Evolutionary conservation across 2,797 vertebrate genomes (phyloP).

Genomic region (Fistularia commersonii): DNA sequence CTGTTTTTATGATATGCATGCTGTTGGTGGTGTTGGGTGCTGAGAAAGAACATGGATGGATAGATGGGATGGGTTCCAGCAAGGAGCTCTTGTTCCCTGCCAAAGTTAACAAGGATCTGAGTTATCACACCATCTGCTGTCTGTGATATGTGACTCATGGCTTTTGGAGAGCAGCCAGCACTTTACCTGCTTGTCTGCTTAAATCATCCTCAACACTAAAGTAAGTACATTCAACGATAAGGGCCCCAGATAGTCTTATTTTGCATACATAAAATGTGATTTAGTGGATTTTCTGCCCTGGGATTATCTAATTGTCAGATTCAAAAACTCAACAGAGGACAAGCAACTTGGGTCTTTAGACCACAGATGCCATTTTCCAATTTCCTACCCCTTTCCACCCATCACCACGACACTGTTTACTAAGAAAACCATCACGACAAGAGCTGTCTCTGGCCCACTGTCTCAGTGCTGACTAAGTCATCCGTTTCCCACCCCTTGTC

Average conservation of each 20-base stretch:
- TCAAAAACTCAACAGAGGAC: too few relatives aligned
- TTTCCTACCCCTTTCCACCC: too few relatives aligned
- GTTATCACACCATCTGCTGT: slow-evolving; percentile 65
- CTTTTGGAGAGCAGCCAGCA: slow-evolving; percentile 50
- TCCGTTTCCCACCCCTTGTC: too few relatives aligned
- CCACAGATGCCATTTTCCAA: too few relatives aligned
- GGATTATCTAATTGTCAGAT: neutral
- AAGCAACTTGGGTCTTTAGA: too few relatives aligned
- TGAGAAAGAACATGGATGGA: slow-evolving; percentile 18
- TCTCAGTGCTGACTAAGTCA: too few relatives aligned
- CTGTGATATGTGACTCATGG: slow-evolving; percentile 60
- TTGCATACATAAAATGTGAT: neutral
- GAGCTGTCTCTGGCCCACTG: too few relatives aligned
- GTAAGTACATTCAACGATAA: neutral
- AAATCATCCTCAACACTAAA: slow-evolving; percentile 7
- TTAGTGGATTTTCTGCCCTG: neutral
- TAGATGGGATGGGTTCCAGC: slow-evolving; percentile 42
- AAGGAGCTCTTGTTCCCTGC: slow-evolving; percentile 51
- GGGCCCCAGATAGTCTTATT: neutral
- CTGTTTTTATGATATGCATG: slow-evolving; percentile 34
- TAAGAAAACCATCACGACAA: too few relatives aligned
- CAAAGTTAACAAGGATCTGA: slow-evolving; percentile 72
- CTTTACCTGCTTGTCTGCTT: slow-evolving; percentile 39
- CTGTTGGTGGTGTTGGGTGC: slow-evolving; percentile 32
- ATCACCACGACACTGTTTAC: too few relatives aligned